Percentiles rank a stretch among this genome's conserved stretches.
Evolutionary conservation across 2,888 invertebrate species (phyloP).

Genomic region (Agonopterix alstromeriana): DNA sequence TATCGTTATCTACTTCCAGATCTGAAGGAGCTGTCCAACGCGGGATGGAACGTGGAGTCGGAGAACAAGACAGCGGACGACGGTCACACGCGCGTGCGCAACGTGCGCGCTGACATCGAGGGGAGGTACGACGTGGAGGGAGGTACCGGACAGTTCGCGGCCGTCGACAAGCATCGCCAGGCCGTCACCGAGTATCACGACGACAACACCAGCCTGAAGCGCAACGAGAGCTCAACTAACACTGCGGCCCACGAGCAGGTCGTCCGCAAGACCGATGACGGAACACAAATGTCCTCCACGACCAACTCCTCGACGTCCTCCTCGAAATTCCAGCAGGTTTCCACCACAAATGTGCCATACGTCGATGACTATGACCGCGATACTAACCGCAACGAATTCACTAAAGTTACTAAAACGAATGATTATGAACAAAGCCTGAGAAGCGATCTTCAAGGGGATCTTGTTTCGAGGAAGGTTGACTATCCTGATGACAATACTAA

Average conservation of each 20-base stretch:
- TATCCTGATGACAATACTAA: slow-evolving; percentile 81
- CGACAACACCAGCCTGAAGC: slow-evolving; percentile 56
- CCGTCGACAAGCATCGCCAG: slow-evolving; percentile 78
- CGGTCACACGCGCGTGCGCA: slow-evolving; percentile 78
- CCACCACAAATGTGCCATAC: slow-evolving; percentile 53
- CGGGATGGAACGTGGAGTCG: slow-evolving; percentile 82
- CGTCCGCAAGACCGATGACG: slow-evolving; percentile 56
- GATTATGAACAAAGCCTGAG: slow-evolving; percentile 34
- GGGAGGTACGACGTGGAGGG: slow-evolving; percentile 80
- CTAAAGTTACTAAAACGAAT: slow-evolving; percentile 27
- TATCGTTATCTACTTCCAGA: slow-evolving; percentile 44
- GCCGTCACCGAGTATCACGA: slow-evolving; percentile 65
- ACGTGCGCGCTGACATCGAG: slow-evolving; percentile 79
- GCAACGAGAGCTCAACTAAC: slow-evolving; percentile 49
- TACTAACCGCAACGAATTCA: slow-evolving; percentile 41
- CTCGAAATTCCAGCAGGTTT: slow-evolving; percentile 51
- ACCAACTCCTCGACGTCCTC: slow-evolving; percentile 53
- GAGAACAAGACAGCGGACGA: slow-evolving; percentile 79
- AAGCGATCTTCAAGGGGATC: slow-evolving; percentile 51
- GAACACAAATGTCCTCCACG: slow-evolving; percentile 48
- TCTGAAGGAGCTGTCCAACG: slow-evolving; percentile 65
- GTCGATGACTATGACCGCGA: slow-evolving; percentile 37
- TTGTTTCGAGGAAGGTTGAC: slow-evolving; percentile 76
- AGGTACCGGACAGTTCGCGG: slow-evolving; percentile 80
- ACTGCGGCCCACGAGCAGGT: slow-evolving; percentile 58